Evolutionary conservation across 2,113 vertebrate species (phyloP).

Genomic region (Pan paniscus): DNA sequence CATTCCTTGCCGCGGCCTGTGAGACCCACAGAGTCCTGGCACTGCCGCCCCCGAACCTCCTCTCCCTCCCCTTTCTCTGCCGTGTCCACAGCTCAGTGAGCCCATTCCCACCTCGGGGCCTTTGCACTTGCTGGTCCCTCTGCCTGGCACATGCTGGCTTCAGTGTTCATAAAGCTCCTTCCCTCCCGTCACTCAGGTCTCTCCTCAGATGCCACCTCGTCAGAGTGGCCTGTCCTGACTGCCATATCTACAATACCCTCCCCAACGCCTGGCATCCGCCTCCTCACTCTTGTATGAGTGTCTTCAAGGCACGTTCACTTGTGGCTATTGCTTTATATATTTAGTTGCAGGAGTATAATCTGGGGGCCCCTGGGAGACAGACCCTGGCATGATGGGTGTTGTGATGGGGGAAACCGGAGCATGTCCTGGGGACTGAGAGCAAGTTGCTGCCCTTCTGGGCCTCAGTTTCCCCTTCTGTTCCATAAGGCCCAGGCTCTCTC

Average conservation of each 20-base stretch:
- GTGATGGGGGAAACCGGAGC: accelerated
- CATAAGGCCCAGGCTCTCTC: no score
- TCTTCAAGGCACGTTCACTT: neutral
- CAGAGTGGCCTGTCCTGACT: neutral
- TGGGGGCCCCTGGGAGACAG: neutral
- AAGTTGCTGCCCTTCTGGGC: neutral
- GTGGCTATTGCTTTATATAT: accelerated
- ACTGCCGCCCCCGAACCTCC: no score
- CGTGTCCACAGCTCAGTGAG: neutral
- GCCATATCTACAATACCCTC: neutral
- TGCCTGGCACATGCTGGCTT: no score
- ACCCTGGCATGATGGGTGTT: neutral
- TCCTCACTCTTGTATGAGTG: neutral
- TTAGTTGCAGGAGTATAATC: neutral
- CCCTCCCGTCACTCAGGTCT: neutral
- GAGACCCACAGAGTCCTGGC: neutral
- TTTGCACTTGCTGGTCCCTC: neutral
- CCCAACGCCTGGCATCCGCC: accelerated
- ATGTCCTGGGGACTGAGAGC: neutral
- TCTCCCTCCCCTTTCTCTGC: no score
- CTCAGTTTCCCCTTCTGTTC: conserved; percentile 23
- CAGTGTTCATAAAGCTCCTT: neutral
- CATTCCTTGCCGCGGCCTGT: neutral
- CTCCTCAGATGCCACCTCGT: neutral
- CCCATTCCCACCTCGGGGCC: neutral